phyloP scores from a whole-genome alignment of 2,113 vertebrate species.

The Orthochromis malagaraziensis region DNA sequence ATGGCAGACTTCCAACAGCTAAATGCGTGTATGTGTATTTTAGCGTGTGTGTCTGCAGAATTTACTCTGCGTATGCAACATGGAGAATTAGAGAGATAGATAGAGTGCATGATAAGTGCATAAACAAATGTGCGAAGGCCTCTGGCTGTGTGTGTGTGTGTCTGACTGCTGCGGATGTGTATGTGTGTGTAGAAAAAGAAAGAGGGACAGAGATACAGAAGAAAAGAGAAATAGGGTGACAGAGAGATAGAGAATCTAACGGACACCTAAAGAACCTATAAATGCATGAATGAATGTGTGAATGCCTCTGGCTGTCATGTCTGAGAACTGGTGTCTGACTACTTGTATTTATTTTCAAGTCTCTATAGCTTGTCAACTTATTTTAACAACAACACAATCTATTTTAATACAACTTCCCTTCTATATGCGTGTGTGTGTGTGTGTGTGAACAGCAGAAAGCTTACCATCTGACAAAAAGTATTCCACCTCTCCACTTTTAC shows the following conservation, averaged over 20 bases:
- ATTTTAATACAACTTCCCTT: not conserved
- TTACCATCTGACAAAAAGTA: conserved; percentile 86
- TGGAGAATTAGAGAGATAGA: conserved; percentile 49
- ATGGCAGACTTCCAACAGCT: conserved; percentile 35
- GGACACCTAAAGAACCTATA: conserved; percentile 45
- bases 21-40: not conserved
- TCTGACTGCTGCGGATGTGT: not conserved
- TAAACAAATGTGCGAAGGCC: conserved; percentile 48
- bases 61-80: conserved; percentile 37
- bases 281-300: conserved; percentile 53
- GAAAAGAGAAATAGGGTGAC: conserved; percentile 3
- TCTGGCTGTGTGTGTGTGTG: conserved; percentile 19
- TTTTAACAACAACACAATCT: conserved; percentile 8
- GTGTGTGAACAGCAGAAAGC: not conserved
- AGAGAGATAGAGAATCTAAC: conserved; percentile 43
- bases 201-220: not conserved
- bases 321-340: conserved; percentile 30
- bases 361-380: not conserved
- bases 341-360: conserved; percentile 14
- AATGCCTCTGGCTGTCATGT: conserved; percentile 34
- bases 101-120: conserved; percentile 37
- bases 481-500: conserved; percentile 76
- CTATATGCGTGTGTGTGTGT: not conserved
- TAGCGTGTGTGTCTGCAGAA: not conserved
- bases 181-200: not conserved